phyloP scores from a whole-genome alignment of 2,113 vertebrate genomes.

The Lycocorax pyrrhopterus region DNA sequence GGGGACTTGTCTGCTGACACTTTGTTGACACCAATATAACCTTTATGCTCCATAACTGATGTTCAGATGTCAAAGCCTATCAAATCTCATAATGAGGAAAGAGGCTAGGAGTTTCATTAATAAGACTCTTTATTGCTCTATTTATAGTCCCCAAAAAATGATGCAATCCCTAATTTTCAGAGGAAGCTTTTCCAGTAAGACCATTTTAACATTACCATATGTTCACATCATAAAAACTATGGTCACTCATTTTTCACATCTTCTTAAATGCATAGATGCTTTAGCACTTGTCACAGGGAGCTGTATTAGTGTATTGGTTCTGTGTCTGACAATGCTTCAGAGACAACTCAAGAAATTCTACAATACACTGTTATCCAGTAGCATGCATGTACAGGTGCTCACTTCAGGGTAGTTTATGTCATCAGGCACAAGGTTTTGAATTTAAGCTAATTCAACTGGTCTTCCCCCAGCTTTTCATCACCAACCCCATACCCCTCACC shows the following conservation, averaged over 20 bases:
- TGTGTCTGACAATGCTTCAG: background rate
- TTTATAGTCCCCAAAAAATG: background rate
- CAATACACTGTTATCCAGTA: background rate
- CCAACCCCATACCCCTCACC: rapidly evolving
- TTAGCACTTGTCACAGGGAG: background rate
- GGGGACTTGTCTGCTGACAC: background rate
- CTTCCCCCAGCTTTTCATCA: background rate
- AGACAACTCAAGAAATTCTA: background rate
- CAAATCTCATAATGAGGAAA: background rate
- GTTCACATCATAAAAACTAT: background rate
- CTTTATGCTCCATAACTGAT: background rate
- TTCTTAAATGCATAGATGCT: background rate
- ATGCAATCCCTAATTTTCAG: background rate
- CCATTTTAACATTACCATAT: background rate
- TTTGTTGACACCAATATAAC: background rate
- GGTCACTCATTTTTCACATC: background rate
- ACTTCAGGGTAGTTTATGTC: background rate
- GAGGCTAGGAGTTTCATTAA: background rate
- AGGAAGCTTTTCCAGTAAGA: background rate
- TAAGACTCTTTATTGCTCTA: background rate
- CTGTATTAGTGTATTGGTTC: background rate
- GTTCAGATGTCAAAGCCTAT: background rate
- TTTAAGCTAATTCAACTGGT: background rate
- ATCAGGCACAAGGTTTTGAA: background rate
- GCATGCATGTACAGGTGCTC: rapidly evolving